A percentile compares a stretch with the other conserved stretches of the same genome.
Conservation (phyloP, 2,888 invertebrate genomes). For the Seira musarum region DNA sequence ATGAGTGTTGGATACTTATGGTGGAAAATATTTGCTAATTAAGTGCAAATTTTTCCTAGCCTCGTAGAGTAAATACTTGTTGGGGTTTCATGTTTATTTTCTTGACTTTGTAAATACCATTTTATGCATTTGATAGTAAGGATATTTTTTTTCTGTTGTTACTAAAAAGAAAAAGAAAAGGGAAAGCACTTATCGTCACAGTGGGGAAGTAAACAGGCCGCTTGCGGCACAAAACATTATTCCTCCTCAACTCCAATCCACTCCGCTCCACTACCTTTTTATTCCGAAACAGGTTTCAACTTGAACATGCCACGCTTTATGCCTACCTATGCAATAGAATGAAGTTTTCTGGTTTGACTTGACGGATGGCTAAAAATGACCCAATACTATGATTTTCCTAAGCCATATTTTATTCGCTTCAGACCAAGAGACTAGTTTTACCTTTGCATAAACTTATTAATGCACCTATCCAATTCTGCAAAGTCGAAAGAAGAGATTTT, state of each 20-base stretch:
- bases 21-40: slow-evolving; percentile 57
- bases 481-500: too few species aligned
- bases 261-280: too few species aligned
- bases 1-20: slow-evolving; percentile 51
- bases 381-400: slow-evolving; percentile 6
- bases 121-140: slow-evolving; percentile 11
- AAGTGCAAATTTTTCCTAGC: slow-evolving; percentile 57
- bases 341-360: slow-evolving; percentile 22
- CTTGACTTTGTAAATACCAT: slow-evolving; percentile 52
- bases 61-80: slow-evolving; percentile 41
- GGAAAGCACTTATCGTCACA: slow-evolving; percentile 58
- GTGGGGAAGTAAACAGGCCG: slow-evolving; percentile 51
- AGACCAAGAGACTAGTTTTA: too few species aligned
- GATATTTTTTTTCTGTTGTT: too few species aligned
- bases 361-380: slow-evolving; percentile 50
- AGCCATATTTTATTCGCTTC: too few species aligned
- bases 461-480: too few species aligned
- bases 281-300: too few species aligned
- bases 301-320: too few species aligned
- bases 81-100: slow-evolving; percentile 3
- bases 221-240: too few species aligned
- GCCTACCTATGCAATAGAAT: too few species aligned
- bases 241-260: too few species aligned
- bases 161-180: neutral
- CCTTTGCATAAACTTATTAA: too few species aligned